Percentiles rank a stretch among this genome's conserved stretches.
phyloP scores from a whole-genome alignment of 2,797 vertebrate species.

The Clamator glandarius region DNA sequence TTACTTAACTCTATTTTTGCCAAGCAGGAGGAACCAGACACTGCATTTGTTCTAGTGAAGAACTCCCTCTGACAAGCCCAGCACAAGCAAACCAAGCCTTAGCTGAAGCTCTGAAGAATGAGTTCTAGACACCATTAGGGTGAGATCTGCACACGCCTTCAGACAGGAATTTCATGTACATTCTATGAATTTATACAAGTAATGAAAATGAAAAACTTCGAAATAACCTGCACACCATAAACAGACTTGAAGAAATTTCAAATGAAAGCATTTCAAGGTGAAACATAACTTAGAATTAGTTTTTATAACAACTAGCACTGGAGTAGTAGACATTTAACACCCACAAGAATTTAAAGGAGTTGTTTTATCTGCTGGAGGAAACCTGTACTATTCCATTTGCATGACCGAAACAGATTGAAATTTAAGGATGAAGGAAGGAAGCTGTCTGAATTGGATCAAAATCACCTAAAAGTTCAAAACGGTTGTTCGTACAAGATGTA shows the following conservation, averaged over 20 bases:
- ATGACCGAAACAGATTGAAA: slow-evolving; percentile 15
- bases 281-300: slow-evolving; percentile 1
- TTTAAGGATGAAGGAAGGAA: slow-evolving; percentile 5
- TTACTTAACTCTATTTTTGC: neutral
- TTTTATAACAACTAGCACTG: slow-evolving; percentile 5
- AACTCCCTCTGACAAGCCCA: neutral
- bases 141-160: neutral
- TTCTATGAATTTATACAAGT: slow-evolving; percentile 28
- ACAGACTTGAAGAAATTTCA: slow-evolving; percentile 18
- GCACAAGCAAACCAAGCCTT: neutral
- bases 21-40: neutral
- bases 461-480: neutral
- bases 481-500: neutral
- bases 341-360: slow-evolving; percentile 58
- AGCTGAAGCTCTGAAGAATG: neutral
- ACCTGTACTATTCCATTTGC: neutral
- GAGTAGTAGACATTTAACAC: slow-evolving; percentile 39
- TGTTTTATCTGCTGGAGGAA: slow-evolving; percentile 51
- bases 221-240: slow-evolving; percentile 4
- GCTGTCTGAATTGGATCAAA: too few species aligned
- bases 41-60: neutral
- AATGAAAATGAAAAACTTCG: slow-evolving; percentile 18
- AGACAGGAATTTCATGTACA: neutral
- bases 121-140: neutral
- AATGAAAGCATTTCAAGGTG: slow-evolving; percentile 16